Percentiles rank a stretch among this genome's conserved stretches.
Evolutionary conservation across 2,113 vertebrate species (phyloP).

Genomic region (Limanda limanda): DNA sequence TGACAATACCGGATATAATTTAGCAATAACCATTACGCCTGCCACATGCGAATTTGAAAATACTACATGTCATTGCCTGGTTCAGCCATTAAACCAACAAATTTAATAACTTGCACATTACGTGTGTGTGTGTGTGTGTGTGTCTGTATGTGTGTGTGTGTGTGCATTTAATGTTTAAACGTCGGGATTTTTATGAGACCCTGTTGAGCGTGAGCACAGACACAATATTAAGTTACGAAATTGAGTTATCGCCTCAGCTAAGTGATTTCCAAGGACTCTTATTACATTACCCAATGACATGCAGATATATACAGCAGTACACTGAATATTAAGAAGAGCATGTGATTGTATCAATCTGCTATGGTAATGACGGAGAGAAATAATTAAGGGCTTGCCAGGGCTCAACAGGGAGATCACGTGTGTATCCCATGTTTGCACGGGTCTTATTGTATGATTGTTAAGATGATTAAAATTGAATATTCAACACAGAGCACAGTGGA

Average conservation of each 20-base stretch:
- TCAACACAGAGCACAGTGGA: slow-evolving; percentile 17
- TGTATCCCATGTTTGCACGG: slow-evolving; percentile 39
- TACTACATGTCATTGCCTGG: slow-evolving; percentile 67
- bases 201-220: slow-evolving; percentile 56
- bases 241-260: slow-evolving; percentile 73
- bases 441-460: slow-evolving; percentile 47
- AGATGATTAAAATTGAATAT: slow-evolving; percentile 60
- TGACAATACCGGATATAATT: slow-evolving; percentile 64
- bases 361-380: slow-evolving; percentile 62
- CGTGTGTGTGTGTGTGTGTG: slow-evolving; percentile 40
- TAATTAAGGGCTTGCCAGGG: slow-evolving; percentile 38
- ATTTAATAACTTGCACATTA: slow-evolving; percentile 79
- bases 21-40: slow-evolving; percentile 63
- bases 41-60: slow-evolving; percentile 65
- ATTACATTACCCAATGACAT: slow-evolving; percentile 72
- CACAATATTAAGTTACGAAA: slow-evolving; percentile 75
- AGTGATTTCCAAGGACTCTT: slow-evolving; percentile 75
- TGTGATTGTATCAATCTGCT: slow-evolving; percentile 72
- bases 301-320: slow-evolving; percentile 67
- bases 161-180: slow-evolving; percentile 55
- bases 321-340: slow-evolving; percentile 69
- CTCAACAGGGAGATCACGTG: slow-evolving; percentile 36
- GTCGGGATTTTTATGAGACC: slow-evolving; percentile 60
- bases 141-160: slow-evolving; percentile 30
- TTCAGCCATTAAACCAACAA: slow-evolving; percentile 75